Evolutionary conservation across 2,797 vertebrate species (phyloP).

Genomic region (Bovichtus variegatus): DNA sequence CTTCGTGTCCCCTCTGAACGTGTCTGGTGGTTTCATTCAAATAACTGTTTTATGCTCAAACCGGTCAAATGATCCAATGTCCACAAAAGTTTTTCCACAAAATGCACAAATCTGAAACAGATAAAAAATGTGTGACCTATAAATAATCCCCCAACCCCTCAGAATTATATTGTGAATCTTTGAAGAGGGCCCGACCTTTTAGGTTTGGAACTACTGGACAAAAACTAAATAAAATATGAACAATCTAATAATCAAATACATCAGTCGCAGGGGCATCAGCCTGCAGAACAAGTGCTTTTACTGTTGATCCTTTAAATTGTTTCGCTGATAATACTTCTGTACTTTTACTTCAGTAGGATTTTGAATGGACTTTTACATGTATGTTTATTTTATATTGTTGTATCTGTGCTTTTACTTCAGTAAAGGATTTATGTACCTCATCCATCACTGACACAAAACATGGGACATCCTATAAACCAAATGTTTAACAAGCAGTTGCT

Average conservation of each 20-base stretch:
- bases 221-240: not conserved
- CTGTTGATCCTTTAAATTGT: not conserved
- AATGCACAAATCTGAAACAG: too few relatives aligned
- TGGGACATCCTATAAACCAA: not conserved
- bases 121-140: too few relatives aligned
- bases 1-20: not conserved
- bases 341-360: not conserved
- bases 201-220: not conserved
- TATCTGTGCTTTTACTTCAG: not conserved
- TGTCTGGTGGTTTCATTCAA: not conserved
- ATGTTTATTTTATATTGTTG: not conserved
- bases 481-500: not conserved
- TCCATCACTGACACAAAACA: not conserved
- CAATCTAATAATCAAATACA: not conserved
- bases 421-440: not conserved
- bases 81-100: too few relatives aligned
- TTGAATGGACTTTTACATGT: too few relatives aligned
- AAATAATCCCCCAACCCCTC: not conserved
- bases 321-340: not conserved
- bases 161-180: not conserved
- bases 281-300: not conserved
- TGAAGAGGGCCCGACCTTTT: not conserved
- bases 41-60: not conserved
- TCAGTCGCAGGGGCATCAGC: not conserved
- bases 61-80: not conserved